phyloP scores from a whole-genome alignment of 1,140 invertebrate genomes.

The Triops longicaudatus region DNA sequence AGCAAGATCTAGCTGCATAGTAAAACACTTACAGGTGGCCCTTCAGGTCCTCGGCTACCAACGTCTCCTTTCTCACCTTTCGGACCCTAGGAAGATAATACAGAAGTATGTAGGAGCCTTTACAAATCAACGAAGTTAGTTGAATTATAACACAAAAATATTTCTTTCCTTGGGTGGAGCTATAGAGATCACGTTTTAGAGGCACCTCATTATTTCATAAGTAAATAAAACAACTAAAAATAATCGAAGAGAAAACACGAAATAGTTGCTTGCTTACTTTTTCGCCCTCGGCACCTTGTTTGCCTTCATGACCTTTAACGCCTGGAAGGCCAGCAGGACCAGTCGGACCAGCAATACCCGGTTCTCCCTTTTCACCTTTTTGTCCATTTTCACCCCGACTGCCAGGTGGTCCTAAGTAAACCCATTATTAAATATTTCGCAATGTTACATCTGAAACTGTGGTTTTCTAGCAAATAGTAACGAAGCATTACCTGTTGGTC shows the following conservation, averaged over 20 bases:
- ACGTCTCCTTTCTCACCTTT: slow-evolving; percentile 36
- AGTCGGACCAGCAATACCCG: slow-evolving; percentile 31
- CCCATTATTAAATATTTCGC: not conserved
- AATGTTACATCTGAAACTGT: not conserved
- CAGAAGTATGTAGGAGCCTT: too few species aligned
- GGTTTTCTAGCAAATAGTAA: too few species aligned
- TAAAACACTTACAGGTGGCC: slow-evolving; percentile 32
- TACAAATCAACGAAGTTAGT: too few species aligned
- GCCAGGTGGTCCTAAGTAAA: slow-evolving; percentile 16
- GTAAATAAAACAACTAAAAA: too few species aligned
- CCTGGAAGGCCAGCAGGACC: slow-evolving; percentile 27
- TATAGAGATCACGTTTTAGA: too few species aligned
- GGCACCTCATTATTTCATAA: too few species aligned
- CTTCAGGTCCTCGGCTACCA: slow-evolving; percentile 37
- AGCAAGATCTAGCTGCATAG: too few species aligned
- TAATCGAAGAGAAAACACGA: too few species aligned
- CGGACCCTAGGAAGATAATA: slow-evolving; percentile 29
- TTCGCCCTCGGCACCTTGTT: slow-evolving; percentile 28
- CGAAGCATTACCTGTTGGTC: slow-evolving; percentile 19
- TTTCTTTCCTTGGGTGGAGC: too few species aligned
- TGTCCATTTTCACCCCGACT: slow-evolving; percentile 31
- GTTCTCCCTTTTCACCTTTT: slow-evolving; percentile 34
- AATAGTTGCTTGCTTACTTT: slow-evolving; percentile 19
- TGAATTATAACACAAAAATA: too few species aligned
- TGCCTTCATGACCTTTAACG: slow-evolving; percentile 28